These are phyloP conservation scores for Cheilosia impressa DNA, from an alignment of 2,888 invertebrate species.

Conservation along the genomic window DNA sequence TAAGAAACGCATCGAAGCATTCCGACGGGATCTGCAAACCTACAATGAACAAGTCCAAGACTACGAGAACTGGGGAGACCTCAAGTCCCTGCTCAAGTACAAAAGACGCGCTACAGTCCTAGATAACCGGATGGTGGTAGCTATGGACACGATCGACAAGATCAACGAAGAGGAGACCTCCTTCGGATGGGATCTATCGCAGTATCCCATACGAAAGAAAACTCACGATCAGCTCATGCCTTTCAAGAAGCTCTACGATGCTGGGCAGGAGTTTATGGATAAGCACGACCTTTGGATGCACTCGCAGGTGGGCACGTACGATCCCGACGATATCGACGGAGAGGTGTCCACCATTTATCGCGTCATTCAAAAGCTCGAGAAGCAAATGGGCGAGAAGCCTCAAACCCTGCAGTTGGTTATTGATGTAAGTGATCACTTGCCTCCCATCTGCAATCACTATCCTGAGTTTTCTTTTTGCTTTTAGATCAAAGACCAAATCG, in stretches of 20 bases:
- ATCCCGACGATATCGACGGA: slow-evolving; percentile 94
- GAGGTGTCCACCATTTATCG: slow-evolving; percentile 84
- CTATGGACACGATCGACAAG: slow-evolving; percentile 91
- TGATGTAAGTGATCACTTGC: slow-evolving; percentile 82
- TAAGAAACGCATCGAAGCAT: slow-evolving; percentile 90
- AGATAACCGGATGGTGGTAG: slow-evolving; percentile 87
- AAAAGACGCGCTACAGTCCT: slow-evolving; percentile 88
- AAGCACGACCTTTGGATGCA: slow-evolving; percentile 95
- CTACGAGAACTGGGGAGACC: slow-evolving; percentile 94
- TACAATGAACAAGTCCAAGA: slow-evolving; percentile 93
- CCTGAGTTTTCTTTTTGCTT: slow-evolving; percentile 5
- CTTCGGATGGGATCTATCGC: slow-evolving; percentile 94
- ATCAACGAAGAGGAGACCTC: slow-evolving; percentile 96
- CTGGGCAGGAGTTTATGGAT: slow-evolving; percentile 92
- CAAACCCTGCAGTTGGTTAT: slow-evolving; percentile 89
- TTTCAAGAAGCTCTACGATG: slow-evolving; percentile 94
- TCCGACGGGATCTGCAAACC: slow-evolving; percentile 91
- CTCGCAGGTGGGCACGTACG: slow-evolving; percentile 91
- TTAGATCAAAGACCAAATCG: slow-evolving; percentile 86
- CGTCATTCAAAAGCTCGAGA: slow-evolving; percentile 94
- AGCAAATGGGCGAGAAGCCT: slow-evolving; percentile 91
- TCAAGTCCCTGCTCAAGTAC: slow-evolving; percentile 92
- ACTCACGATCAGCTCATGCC: slow-evolving; percentile 92
- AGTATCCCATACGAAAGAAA: slow-evolving; percentile 93
- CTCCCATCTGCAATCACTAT: no score